These are phyloP conservation scores for Orthosia gracilis DNA, from an alignment of 2,888 invertebrate species.

Conservation along the genomic window DNA sequence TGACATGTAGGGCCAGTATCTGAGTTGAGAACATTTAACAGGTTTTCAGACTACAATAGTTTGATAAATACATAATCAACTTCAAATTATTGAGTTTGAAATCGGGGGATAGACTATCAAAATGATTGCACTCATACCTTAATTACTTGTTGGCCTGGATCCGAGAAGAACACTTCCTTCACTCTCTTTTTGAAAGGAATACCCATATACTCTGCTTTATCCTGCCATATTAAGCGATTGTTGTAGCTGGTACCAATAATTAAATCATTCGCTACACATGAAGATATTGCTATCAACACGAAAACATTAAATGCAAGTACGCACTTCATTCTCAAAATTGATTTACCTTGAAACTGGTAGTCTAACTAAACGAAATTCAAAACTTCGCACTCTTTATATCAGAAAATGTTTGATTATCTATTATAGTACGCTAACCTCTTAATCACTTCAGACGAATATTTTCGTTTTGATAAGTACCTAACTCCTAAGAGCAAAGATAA, in stretches of 20 bases:
- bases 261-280: slow-evolving; percentile 75
- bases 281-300: slow-evolving; percentile 70
- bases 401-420: background rate
- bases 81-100: no score
- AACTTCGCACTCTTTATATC: slow-evolving; percentile 4
- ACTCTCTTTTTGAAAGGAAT: slow-evolving; percentile 83
- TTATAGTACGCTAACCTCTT: slow-evolving; percentile 3
- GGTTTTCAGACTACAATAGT: no score
- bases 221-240: slow-evolving; percentile 75
- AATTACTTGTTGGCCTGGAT: slow-evolving; percentile 75
- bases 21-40: no score
- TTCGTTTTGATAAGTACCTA: slow-evolving; percentile 32
- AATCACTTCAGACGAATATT: slow-evolving; percentile 34
- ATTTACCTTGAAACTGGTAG: background rate
- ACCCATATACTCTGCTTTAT: slow-evolving; percentile 79
- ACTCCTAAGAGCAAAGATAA: slow-evolving; percentile 52
- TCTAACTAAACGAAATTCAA: slow-evolving; percentile 9
- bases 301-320: slow-evolving; percentile 70
- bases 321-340: slow-evolving; percentile 72
- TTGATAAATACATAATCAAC: no score
- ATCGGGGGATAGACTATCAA: background rate
- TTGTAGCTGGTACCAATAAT: slow-evolving; percentile 80
- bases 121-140: slow-evolving; percentile 46
- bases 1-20: no score
- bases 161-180: slow-evolving; percentile 81